Evolutionary conservation across 2,797 vertebrate species (phyloP).

Genomic region (Tolypeutes matacus): DNA sequence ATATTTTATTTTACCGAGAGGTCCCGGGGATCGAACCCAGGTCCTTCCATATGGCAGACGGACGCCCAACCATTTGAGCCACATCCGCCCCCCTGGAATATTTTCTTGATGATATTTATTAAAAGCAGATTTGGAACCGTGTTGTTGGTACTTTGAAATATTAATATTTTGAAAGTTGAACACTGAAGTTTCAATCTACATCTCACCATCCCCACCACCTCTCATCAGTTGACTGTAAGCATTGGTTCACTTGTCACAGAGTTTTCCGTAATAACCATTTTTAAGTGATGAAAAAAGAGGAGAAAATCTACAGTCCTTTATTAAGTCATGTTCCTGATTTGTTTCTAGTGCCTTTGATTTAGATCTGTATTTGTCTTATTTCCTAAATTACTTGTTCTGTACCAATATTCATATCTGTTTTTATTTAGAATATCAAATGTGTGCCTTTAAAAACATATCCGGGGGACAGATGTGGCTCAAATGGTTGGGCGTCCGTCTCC

Average conservation of each 20-base stretch:
- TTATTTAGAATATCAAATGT: neutral
- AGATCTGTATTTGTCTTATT: neutral
- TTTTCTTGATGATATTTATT: conserved; percentile 48
- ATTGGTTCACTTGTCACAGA: neutral
- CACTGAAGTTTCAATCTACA: neutral
- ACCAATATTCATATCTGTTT: neutral
- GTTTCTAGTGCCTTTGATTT: neutral
- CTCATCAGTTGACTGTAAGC: neutral
- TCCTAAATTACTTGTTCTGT: neutral
- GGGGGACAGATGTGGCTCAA: too few relatives aligned
- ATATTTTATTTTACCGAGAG: too few relatives aligned
- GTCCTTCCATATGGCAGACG: too few relatives aligned
- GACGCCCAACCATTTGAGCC: too few relatives aligned
- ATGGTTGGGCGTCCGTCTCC: too few relatives aligned
- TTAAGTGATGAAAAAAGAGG: neutral
- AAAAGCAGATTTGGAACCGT: conserved; percentile 9
- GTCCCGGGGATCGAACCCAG: too few relatives aligned
- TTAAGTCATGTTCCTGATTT: conserved; percentile 23
- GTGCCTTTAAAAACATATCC: conserved; percentile 9
- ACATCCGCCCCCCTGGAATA: too few relatives aligned
- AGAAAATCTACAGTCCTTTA: neutral
- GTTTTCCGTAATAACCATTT: neutral
- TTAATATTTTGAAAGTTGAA: neutral
- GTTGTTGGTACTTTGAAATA: neutral
- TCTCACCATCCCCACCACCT: neutral